Percentiles rank a stretch among this genome's conserved stretches.
phyloP scores from a whole-genome alignment of 2,888 invertebrate species.

The Alentia gelatinosa region DNA sequence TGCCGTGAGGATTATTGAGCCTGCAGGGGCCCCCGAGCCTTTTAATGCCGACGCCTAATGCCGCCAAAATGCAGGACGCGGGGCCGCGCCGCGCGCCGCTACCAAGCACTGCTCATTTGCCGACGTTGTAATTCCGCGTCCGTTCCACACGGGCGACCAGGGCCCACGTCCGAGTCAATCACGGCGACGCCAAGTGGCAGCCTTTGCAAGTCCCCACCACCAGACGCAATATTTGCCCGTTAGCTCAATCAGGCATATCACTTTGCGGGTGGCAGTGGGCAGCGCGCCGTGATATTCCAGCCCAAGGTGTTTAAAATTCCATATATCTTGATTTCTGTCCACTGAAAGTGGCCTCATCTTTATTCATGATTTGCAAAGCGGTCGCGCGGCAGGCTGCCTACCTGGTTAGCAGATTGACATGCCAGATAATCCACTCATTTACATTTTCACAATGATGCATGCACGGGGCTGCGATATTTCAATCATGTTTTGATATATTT shows the following conservation, averaged over 20 bases:
- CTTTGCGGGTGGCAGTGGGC: neutral
- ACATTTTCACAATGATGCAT: slow-evolving; percentile 48
- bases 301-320: slow-evolving; percentile 48
- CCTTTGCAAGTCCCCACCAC: neutral
- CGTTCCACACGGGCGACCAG: neutral
- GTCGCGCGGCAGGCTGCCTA: neutral
- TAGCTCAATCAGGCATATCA: slow-evolving; percentile 52
- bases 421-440: slow-evolving; percentile 47
- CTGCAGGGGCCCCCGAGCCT: slow-evolving; percentile 18
- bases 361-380: slow-evolving; percentile 11
- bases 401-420: slow-evolving; percentile 52
- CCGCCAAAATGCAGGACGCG: neutral
- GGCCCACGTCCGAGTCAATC: neutral
- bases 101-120: slow-evolving; percentile 12
- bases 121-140: neutral
- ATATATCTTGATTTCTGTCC: slow-evolving; percentile 51
- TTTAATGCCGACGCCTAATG: slow-evolving; percentile 34
- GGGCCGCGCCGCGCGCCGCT: neutral
- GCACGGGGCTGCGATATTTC: neutral
- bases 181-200: neutral
- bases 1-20: slow-evolving; percentile 21
- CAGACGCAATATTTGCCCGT: slow-evolving; percentile 36
- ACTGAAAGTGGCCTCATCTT: slow-evolving; percentile 41
- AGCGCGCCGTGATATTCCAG: slow-evolving; percentile 12
- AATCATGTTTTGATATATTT: slow-evolving; percentile 34